phyloP scores from a whole-genome alignment of 2,888 invertebrate genomes.

The Brachycybe producta region DNA sequence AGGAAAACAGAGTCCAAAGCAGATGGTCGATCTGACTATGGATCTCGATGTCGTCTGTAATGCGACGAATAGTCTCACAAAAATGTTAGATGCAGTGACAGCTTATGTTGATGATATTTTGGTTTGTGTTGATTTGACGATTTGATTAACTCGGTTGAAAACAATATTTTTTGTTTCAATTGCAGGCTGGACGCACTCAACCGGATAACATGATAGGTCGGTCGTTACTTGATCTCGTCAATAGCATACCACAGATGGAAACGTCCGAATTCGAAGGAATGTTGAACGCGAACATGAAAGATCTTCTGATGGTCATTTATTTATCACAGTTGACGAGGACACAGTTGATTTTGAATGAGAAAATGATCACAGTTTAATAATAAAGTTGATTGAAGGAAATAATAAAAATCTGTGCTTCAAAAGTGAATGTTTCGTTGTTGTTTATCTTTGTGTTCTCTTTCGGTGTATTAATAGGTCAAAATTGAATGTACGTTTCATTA shows the following conservation, averaged over 20 bases:
- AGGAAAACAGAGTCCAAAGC: conserved; percentile 51
- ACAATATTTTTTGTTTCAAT: conserved; percentile 9
- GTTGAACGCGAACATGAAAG: conserved; percentile 93
- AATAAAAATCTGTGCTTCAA: too few relatives aligned
- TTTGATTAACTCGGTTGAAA: too few relatives aligned
- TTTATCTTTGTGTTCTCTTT: too few relatives aligned
- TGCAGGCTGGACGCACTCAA: conserved; percentile 48
- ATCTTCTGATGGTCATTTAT: conserved; percentile 92
- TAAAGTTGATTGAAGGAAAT: too few relatives aligned
- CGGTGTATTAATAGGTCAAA: too few relatives aligned
- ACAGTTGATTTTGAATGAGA: conserved; percentile 91
- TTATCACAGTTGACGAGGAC: conserved; percentile 91
- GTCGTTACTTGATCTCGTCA: conserved; percentile 74
- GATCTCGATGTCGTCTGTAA: conserved; percentile 66
- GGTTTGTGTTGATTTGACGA: too few relatives aligned
- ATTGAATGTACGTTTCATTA: too few relatives aligned
- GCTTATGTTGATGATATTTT: conserved; percentile 86
- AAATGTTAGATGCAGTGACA: conserved; percentile 57
- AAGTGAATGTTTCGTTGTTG: too few relatives aligned
- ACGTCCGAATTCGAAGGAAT: conserved; percentile 83
- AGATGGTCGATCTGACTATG: conserved; percentile 41
- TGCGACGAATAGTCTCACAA: conserved; percentile 63
- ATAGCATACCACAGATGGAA: conserved; percentile 81
- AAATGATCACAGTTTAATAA: conserved; percentile 44
- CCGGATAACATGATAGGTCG: conserved; percentile 82